phyloP scores from a whole-genome alignment of 2,888 invertebrate species.

The Homarus gammarus region DNA sequence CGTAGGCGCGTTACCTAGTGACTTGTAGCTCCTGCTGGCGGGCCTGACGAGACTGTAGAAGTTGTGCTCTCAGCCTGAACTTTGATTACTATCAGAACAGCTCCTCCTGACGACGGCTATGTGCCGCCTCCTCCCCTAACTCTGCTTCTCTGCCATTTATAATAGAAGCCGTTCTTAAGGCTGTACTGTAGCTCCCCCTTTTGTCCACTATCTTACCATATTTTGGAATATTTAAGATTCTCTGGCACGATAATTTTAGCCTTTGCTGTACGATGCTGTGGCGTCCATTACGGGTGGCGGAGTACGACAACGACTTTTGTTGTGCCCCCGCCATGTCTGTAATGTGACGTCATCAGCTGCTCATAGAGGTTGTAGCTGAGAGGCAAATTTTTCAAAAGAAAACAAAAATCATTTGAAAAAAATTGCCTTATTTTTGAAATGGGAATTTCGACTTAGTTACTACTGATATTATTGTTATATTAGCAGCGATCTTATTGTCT shows the following conservation, averaged over 20 bases:
- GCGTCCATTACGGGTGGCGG: neutral
- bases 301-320: neutral
- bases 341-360: neutral
- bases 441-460: neutral
- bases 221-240: neutral
- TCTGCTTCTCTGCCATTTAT: constrained; percentile 40
- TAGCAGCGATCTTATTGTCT: constrained; percentile 1
- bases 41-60: constrained; percentile 1
- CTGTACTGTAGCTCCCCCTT: constrained; percentile 20
- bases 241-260: constrained; percentile 20
- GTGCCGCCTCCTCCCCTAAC: constrained; percentile 1
- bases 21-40: neutral
- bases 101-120: no score
- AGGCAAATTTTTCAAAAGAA: neutral
- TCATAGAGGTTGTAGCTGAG: neutral
- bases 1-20: constrained; percentile 29
- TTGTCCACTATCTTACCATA: neutral
- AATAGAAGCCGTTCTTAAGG: constrained; percentile 16
- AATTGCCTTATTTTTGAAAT: neutral
- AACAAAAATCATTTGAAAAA: neutral
- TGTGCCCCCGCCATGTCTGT: neutral
- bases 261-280: constrained; percentile 28
- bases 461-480: neutral
- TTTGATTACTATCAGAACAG: no score
- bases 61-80: neutral